Evolutionary conservation across 1,140 invertebrate genomes (phyloP).

Genomic region (Helicoverpa armigera): DNA sequence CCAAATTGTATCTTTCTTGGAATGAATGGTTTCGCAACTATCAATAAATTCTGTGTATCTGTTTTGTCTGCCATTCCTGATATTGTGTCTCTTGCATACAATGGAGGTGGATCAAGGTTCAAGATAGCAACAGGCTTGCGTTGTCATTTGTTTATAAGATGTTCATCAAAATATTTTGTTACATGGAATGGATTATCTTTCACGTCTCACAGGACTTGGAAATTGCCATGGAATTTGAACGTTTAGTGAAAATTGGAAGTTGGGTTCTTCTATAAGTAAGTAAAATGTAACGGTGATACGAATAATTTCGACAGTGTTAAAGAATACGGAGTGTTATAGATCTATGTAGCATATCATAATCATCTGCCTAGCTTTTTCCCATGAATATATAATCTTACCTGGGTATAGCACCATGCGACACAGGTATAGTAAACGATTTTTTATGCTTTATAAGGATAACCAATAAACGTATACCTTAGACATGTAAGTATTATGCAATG

Average conservation of each 20-base stretch:
- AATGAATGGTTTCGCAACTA: background rate
- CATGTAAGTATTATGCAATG: too few relatives aligned
- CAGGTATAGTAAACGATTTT: too few relatives aligned
- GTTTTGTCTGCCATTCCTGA: background rate
- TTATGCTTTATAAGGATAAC: too few relatives aligned
- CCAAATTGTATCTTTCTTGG: background rate
- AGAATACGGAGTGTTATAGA: too few relatives aligned
- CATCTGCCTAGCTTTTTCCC: too few relatives aligned
- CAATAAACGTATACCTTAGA: too few relatives aligned
- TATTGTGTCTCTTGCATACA: background rate
- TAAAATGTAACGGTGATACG: too few relatives aligned
- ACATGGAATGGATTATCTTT: background rate
- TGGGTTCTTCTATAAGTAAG: too few relatives aligned
- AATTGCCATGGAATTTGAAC: background rate
- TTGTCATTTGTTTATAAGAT: background rate
- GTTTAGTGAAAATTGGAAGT: background rate
- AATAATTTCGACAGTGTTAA: too few relatives aligned
- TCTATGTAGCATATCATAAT: too few relatives aligned
- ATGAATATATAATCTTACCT: too few relatives aligned
- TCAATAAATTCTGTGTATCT: background rate
- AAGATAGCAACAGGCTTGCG: conserved; percentile 5
- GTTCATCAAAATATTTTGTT: conserved; percentile 25
- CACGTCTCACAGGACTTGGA: background rate
- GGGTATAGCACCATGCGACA: too few relatives aligned
- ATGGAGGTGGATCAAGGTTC: background rate